Evolutionary conservation across 2,113 vertebrate species (phyloP).

Genomic region (Pipra filicauda): DNA sequence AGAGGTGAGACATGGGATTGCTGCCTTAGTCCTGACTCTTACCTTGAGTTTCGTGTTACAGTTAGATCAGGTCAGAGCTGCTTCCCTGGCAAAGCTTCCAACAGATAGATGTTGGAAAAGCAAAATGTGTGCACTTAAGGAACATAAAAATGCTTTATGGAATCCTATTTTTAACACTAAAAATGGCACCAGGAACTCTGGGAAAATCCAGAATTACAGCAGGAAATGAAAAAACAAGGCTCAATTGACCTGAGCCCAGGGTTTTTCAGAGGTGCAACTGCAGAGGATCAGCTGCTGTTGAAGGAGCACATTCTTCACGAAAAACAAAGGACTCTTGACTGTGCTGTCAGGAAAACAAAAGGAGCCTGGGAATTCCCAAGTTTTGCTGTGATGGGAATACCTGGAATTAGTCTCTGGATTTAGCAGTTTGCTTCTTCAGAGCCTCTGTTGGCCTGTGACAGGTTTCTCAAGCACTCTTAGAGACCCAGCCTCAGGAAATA

Average conservation of each 20-base stretch:
- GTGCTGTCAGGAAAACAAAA: not conserved
- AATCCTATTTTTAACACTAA: conserved; percentile 27
- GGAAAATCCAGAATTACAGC: not conserved
- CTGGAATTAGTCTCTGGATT: not conserved
- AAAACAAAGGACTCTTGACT: not conserved
- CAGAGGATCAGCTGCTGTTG: not conserved
- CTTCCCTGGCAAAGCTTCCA: not conserved
- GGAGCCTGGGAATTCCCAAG: not conserved
- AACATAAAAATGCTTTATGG: not conserved
- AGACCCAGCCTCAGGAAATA: not conserved
- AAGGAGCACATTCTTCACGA: not conserved
- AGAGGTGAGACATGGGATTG: not conserved
- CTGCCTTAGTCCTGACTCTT: not conserved
- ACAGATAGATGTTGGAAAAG: not conserved
- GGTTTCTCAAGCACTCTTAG: not conserved
- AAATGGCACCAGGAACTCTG: not conserved
- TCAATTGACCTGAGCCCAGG: not conserved
- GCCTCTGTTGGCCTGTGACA: not conserved
- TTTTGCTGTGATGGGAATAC: not conserved
- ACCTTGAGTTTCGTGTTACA: conserved; percentile 3
- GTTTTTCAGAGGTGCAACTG: not conserved
- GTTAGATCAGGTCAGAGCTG: not conserved
- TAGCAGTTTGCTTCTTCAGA: not conserved
- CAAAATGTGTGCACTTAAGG: not conserved
- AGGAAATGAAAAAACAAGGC: not conserved